Base-by-base conservation (phyloP, 2,797 vertebrate genomes). In the Delichon dasypus region DNA sequence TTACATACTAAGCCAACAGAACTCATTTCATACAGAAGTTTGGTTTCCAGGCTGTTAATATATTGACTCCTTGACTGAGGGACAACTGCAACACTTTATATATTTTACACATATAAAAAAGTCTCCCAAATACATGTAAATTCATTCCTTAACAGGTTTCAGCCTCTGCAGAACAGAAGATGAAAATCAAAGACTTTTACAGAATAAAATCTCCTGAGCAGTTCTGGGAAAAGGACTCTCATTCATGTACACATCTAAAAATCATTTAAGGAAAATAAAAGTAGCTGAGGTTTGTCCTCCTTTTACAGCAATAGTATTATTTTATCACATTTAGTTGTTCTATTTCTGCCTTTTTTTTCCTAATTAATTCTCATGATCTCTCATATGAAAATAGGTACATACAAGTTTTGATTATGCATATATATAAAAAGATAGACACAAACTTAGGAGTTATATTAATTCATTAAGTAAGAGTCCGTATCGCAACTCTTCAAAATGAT, bases 361-460 rank as follows among this genome's bases (percentile, higher is more conserved):
- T 51, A 65, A 42, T 55, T 75, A 62, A 70, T 22, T 65, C 3
- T 71, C 29, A 50, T 17, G 8, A 30, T 74, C 26, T 83, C 13
- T 58, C 10, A 65, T 16, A 66, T 0, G 0, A 57, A 55, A 47
- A 26, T 18, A 61, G 21, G 30, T 34, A 38, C 13, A 51, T 40
- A 30, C 4, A 60, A 68, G 12, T 38, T 72, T 70, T 42, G 15
- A 79, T 78, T 66, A 22, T 10, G 11, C 26, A 19, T 26, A 42
- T 45, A 70, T 17, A 17, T 15, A 77, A 18, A 66, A 16, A 62
- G 4, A 76, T 1, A 42, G 58, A 45, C 7, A n/a, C 9, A 62
- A 13, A 61, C 7, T 60, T 42, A 25, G 3, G 17, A 34, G 17
- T 30, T 66, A 13, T 3, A 45, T 13, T 30, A 7, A 51, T 45